Percentiles rank a stretch among this genome's conserved stretches.
phyloP scores from a whole-genome alignment of 1,140 invertebrate species.

The Paraescarpia echinospica region DNA sequence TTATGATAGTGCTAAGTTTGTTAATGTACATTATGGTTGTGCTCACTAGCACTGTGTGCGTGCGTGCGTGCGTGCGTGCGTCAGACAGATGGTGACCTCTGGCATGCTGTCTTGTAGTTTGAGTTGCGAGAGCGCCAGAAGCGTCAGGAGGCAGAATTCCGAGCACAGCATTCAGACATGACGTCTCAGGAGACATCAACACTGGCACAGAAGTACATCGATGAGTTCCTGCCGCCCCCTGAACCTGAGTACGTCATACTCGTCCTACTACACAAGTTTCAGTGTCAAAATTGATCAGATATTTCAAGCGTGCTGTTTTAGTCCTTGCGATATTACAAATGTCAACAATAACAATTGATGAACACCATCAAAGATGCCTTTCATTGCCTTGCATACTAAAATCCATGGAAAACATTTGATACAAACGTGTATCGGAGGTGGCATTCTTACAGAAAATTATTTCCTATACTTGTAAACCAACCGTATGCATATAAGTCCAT shows the following conservation, averaged over 20 bases:
- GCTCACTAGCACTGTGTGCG: not conserved
- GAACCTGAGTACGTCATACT: constrained; percentile 34
- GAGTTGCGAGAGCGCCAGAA: constrained; percentile 95
- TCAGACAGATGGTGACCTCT: not conserved
- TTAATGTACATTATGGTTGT: not conserved
- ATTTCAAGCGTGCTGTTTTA: too few relatives aligned
- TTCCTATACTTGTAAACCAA: not conserved
- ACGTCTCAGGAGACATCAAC: constrained; percentile 40
- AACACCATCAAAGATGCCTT: not conserved
- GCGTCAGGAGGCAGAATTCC: constrained; percentile 70
- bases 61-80: too few relatives aligned
- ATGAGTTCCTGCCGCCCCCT: constrained; percentile 52
- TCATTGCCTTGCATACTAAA: not conserved
- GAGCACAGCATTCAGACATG: constrained; percentile 44
- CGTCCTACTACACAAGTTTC: not conserved
- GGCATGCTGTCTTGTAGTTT: constrained; percentile 68
- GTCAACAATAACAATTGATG: not conserved
- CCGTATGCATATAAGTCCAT: not conserved
- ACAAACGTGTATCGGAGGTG: not conserved
- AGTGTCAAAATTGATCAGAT: not conserved
- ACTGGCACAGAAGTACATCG: constrained; percentile 46
- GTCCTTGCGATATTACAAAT: not conserved
- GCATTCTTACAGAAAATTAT: not conserved
- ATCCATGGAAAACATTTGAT: not conserved
- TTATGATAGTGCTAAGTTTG: not conserved